Evolutionary conservation across 2,113 vertebrate species (phyloP), one percentile per base, ranked within the genome.

Genomic region (Acanthisitta chloris): DNA sequence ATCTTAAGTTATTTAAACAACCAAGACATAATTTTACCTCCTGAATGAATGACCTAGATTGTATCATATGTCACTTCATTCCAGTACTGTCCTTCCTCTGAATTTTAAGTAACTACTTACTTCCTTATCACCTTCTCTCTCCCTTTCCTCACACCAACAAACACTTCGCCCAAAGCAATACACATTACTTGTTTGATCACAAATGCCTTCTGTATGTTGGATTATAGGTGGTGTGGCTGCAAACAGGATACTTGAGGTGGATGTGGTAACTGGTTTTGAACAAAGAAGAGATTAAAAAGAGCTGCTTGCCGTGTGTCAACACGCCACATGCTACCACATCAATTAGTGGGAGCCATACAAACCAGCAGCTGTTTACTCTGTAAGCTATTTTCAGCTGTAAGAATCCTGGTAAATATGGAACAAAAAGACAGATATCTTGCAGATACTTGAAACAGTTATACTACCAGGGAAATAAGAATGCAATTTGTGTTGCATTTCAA

Each of bases 191-290:
- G 13, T 84, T 91, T 88, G 52, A 79, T 96, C 78, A 94, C 45
- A 94, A 42, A 96, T 90, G 29, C 40, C 28, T 88, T 90, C 79
- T 87, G 8, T 72, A 86, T 72, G 42, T 82, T 33, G 48, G 43
- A 74, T 83, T 38, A 61, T 55, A 87, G 48, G 23, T 69, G 18
- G n/a, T 91, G 71, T 71, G 69, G 13, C 79, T 91, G 46, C 51
- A 78, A 72, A 70, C 31, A 89, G 69, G 52, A 73, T 89, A 67
- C 88, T 94, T 95, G 84, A 88, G 62, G 38, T 93, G 24, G 8
- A 85, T 81, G 52, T 91, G 72, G 80, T 95, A 93, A 85, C 51
- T 81, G 59, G 43, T 76, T 82, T 96, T 95, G 62, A 94, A 90
- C 38, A 84, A 73, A 91, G 29, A 93, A 73, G 40, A 80, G 59